These are phyloP conservation scores for Gasterosteus nipponicus DNA, from an alignment of 2,113 vertebrate species.

Conservation along the genomic window DNA sequence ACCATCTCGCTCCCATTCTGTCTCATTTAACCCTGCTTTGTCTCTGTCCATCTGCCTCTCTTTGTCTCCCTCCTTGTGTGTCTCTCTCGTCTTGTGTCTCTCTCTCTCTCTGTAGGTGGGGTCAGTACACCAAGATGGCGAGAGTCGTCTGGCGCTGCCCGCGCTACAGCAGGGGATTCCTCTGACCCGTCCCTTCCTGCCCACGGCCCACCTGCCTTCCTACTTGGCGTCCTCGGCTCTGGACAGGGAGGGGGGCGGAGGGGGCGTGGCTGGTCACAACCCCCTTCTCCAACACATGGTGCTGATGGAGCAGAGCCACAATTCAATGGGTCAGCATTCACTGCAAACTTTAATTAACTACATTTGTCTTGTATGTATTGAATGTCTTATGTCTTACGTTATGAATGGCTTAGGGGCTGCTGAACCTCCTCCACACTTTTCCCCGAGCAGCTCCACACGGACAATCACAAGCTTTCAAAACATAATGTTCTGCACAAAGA, in stretches of 20 bases:
- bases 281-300: conserved; percentile 96
- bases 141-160: conserved; percentile 86
- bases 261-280: conserved; percentile 79
- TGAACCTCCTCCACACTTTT: conserved; percentile 21
- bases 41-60: conserved; percentile 21
- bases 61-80: conserved; percentile 15
- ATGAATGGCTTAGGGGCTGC: conserved; percentile 30
- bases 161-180: conserved; percentile 89
- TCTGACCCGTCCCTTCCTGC: conserved; percentile 84
- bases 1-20: conserved; percentile 31
- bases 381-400: neutral
- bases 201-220: conserved; percentile 89
- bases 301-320: conserved; percentile 91
- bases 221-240: conserved; percentile 89
- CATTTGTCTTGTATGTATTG: no score
- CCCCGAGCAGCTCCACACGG: conserved; percentile 4
- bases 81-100: conserved; percentile 11
- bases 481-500: conserved; percentile 16
- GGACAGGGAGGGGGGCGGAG: conserved; percentile 85
- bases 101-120: conserved; percentile 79
- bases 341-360: neutral
- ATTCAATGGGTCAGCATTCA: conserved; percentile 80
- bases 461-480: conserved; percentile 20
- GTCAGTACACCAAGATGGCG: conserved; percentile 87
- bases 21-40: conserved; percentile 40